phyloP scores from a whole-genome alignment of 1,140 invertebrate genomes.

The Zaprionus inermis region DNA sequence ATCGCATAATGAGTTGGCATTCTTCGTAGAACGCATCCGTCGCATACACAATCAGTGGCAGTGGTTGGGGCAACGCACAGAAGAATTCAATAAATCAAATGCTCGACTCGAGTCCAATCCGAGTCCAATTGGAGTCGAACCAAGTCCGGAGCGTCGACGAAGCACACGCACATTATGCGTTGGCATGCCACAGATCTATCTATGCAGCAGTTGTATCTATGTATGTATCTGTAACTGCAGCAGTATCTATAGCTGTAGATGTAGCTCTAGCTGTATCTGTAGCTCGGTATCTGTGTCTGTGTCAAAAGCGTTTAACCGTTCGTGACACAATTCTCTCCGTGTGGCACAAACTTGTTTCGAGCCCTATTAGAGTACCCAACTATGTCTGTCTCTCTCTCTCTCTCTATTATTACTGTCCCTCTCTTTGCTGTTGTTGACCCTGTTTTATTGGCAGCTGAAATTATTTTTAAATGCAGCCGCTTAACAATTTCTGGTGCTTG shows the following conservation, averaged over 20 bases:
- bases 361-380: conserved; percentile 59
- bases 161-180: conserved; percentile 79
- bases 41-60: conserved; percentile 73
- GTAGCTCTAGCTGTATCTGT: conserved; percentile 11
- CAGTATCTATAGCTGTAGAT: conserved; percentile 15
- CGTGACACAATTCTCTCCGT: conserved; percentile 76
- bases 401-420: conserved; percentile 15
- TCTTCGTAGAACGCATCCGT: conserved; percentile 61
- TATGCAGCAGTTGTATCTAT: conserved; percentile 19
- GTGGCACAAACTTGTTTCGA: conserved; percentile 69
- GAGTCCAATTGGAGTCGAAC: conserved; percentile 7
- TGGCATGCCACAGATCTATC: conserved; percentile 50
- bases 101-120: conserved; percentile 4
- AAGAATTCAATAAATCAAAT: conserved; percentile 79
- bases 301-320: conserved; percentile 60
- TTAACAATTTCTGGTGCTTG: conserved; percentile 76
- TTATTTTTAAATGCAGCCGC: conserved; percentile 81
- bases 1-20: conserved; percentile 75
- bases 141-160: conserved; percentile 5
- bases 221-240: not conserved
- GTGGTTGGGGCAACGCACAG: conserved; percentile 33
- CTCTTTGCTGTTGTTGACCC: conserved; percentile 31
- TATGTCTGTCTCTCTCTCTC: not conserved
- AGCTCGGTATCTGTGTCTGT: conserved; percentile 33
- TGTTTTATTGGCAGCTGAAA: conserved; percentile 79